Percentiles rank a stretch among this genome's conserved stretches.
phyloP scores from a whole-genome alignment of 2,888 invertebrate genomes.

The Drosophila picticornis region DNA sequence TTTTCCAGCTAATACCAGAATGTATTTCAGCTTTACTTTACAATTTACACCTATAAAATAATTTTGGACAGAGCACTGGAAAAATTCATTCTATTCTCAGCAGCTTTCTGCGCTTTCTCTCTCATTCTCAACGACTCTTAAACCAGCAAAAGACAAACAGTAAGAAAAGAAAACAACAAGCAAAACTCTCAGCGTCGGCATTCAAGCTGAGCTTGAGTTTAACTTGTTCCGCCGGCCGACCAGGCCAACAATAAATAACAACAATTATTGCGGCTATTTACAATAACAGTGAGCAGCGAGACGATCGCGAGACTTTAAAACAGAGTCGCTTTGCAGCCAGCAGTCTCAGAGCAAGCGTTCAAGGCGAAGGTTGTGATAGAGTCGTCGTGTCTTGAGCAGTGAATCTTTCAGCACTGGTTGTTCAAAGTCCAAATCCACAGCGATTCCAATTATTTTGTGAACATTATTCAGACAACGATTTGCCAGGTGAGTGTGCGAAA shows the following conservation, averaged over 20 bases:
- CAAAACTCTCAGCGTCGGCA: constrained; percentile 18
- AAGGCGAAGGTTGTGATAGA: constrained; percentile 83
- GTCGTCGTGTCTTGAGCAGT: constrained; percentile 21
- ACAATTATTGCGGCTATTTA: constrained; percentile 50
- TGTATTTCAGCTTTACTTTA: background rate
- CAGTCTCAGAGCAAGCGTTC: constrained; percentile 81
- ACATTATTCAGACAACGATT: constrained; percentile 29
- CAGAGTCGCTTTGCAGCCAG: constrained; percentile 54
- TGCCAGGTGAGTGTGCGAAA: constrained; percentile 63
- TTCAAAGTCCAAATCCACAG: constrained; percentile 58
- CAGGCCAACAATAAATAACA: constrained; percentile 39
- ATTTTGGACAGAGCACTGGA: constrained; percentile 1
- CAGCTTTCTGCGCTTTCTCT: constrained; percentile 1
- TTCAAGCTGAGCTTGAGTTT: constrained; percentile 46
- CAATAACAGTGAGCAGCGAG: constrained; percentile 52
- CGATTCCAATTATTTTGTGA: constrained; percentile 30
- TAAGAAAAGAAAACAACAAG: constrained; percentile 20
- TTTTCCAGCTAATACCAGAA: background rate
- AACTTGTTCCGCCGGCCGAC: constrained; percentile 62
- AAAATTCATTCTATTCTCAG: background rate
- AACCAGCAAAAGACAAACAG: constrained; percentile 27
- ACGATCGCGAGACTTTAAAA: constrained; percentile 47
- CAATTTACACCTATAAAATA: background rate
- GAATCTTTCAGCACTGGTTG: constrained; percentile 31
- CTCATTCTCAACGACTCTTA: background rate